Conservation (phyloP, 2,113 vertebrate species). For the Orycteropus afer region DNA sequence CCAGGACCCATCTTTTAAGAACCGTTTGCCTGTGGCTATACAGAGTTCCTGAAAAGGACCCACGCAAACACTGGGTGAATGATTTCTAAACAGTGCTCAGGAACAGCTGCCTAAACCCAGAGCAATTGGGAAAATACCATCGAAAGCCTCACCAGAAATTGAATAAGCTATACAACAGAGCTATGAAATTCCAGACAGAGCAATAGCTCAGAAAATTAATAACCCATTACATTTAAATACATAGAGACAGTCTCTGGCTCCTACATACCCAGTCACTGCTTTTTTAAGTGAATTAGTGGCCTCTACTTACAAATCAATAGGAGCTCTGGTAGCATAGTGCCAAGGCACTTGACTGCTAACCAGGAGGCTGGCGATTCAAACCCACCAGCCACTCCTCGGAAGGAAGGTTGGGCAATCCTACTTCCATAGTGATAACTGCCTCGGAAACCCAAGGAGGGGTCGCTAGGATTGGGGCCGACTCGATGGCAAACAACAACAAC, state of each 20-base stretch:
- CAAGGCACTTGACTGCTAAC: too few relatives aligned
- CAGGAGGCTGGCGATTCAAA: too few relatives aligned
- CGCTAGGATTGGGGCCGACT: too few relatives aligned
- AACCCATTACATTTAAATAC: constrained; percentile 26
- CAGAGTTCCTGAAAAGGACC: neutral
- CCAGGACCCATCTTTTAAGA: neutral
- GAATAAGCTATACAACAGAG: constrained; percentile 7
- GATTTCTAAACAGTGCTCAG: neutral
- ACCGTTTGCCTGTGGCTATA: neutral
- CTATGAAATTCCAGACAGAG: neutral
- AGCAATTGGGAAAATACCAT: neutral
- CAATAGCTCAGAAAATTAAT: constrained; percentile 52
- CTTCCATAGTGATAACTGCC: too few relatives aligned
- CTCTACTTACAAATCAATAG: constrained; percentile 51
- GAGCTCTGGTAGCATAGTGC: too few relatives aligned
- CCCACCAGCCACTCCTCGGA: too few relatives aligned
- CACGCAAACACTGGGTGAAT: neutral
- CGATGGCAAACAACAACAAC: too few relatives aligned
- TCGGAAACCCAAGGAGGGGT: too few relatives aligned
- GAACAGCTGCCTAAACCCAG: constrained; percentile 28
- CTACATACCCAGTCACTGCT: neutral
- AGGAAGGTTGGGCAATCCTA: too few relatives aligned
- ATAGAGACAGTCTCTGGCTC: neutral
- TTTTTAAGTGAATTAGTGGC: constrained; percentile 24
- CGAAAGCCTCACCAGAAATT: constrained; percentile 11